Evolutionary conservation across 2,888 invertebrate species (phyloP), one percentile per base, ranked within the genome.

Genomic region (Perdita meconis): DNA sequence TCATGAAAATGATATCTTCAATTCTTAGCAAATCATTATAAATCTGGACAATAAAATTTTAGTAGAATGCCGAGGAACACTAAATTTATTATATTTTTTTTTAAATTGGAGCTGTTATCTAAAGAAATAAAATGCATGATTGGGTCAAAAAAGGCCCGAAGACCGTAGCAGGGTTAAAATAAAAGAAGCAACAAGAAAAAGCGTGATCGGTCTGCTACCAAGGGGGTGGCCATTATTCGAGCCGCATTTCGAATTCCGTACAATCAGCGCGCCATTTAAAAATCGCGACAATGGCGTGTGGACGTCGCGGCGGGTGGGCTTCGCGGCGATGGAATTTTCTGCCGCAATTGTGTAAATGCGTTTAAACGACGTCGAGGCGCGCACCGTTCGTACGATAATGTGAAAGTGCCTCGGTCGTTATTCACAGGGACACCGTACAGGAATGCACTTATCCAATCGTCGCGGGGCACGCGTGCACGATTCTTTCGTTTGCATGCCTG

Each of bases 381-480:
- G 22, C 34, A 64, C 44, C 53, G 61, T 76, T 80, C 57, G 26
- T 42, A 66, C 67, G 81, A 80, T 80, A 82, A 83, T 80, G 77
- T 80, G 83, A 82, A 83, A 83, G 77, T 78, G 65, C 53, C 13
- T 63, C 63, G 70, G 42, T 53, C 66, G 78, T 82, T 82, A 77
- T 70, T 74, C 74, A 61, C 68, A 71, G 71, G 57, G 71, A 82
- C 77, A 83, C 53, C 55, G 69, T 65, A 65, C 38, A 57, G 77
- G 85, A 85, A 85, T 83, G 85, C 80, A 70, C 77, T 85, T 85
- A 83, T 77, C 71, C 82, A 82, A 82, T 84, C 59, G 60, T 75
- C 72, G 61, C 71, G 61, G n/a, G 59, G 64, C 61, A 64, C 64
- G 71, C 67, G 61, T 61, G 60, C 59, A 68, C 73, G 55, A 73